phyloP scores from a whole-genome alignment of 2,888 invertebrate species.

The Xylota sylvarum region DNA sequence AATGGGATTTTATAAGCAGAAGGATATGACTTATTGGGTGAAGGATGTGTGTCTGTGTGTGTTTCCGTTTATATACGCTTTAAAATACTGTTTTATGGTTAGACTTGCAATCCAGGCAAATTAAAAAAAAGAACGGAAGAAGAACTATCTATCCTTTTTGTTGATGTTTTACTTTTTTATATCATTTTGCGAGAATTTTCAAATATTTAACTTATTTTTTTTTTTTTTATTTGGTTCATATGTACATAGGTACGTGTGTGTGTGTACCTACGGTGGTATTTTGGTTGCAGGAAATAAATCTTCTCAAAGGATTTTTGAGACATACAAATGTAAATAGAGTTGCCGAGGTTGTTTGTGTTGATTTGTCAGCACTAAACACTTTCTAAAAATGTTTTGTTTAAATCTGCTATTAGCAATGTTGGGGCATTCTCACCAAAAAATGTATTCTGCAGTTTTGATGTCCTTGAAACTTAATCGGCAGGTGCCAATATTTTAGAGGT shows the following conservation, averaged over 20 bases:
- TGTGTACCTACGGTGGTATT: too few species aligned
- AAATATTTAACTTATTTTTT: slow-evolving; percentile 1
- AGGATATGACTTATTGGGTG: not conserved
- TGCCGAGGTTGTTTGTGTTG: not conserved
- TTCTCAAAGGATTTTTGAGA: not conserved
- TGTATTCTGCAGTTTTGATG: too few species aligned
- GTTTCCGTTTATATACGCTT: slow-evolving; percentile 14
- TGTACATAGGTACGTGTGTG: too few species aligned
- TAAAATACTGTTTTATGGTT: slow-evolving; percentile 19
- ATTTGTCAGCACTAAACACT: too few species aligned
- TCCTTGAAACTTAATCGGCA: too few species aligned
- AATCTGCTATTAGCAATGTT: too few species aligned
- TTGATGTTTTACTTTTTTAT: slow-evolving; percentile 7
- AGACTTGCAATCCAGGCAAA: slow-evolving; percentile 15
- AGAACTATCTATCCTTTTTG: slow-evolving; percentile 27
- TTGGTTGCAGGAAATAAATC: not conserved
- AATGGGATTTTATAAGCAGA: slow-evolving; percentile 11
- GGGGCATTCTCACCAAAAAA: too few species aligned
- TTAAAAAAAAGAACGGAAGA: not conserved
- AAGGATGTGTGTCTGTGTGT: not conserved
- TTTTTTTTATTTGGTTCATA: not conserved
- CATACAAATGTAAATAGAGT: not conserved
- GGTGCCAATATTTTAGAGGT: too few species aligned
- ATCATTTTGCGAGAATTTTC: slow-evolving; percentile 8
- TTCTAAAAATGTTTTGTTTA: too few species aligned